phyloP scores from a whole-genome alignment of 1,140 invertebrate species.

The Galleria mellonella region DNA sequence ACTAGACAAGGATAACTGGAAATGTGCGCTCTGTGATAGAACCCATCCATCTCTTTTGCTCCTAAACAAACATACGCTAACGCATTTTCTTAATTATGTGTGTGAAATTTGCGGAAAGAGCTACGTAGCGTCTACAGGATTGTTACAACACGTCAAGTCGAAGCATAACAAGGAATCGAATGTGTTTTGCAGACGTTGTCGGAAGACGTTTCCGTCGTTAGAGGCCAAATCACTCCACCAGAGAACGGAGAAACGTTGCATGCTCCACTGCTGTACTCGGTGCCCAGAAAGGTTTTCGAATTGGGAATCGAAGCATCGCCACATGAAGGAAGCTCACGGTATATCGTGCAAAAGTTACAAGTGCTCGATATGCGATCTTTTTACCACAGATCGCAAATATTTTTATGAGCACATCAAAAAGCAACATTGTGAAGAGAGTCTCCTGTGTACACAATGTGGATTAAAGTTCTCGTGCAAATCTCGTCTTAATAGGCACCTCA shows the following conservation, averaged over 20 bases:
- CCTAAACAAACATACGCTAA: slow-evolving; percentile 10
- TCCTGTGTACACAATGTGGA: slow-evolving; percentile 13
- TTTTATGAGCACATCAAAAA: slow-evolving; percentile 14
- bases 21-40: slow-evolving; percentile 10
- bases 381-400: slow-evolving; percentile 4
- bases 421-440: slow-evolving; percentile 9
- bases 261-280: slow-evolving; percentile 4
- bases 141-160: slow-evolving; percentile 5
- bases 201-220: slow-evolving; percentile 1
- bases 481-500: slow-evolving; percentile 3
- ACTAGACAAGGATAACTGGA: slow-evolving; percentile 7
- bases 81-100: slow-evolving; percentile 10
- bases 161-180: slow-evolving; percentile 1
- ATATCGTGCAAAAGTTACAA: slow-evolving; percentile 4
- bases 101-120: slow-evolving; percentile 17
- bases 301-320: slow-evolving; percentile 8
- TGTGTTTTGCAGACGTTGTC: slow-evolving; percentile 8
- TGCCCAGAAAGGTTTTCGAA: slow-evolving; percentile 10
- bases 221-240: slow-evolving; percentile 11
- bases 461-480: slow-evolving; percentile 8
- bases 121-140: slow-evolving; percentile 4
- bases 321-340: slow-evolving; percentile 11
- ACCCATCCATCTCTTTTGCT: slow-evolving; percentile 5
- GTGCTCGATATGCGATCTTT: slow-evolving; percentile 10
- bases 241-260: slow-evolving; percentile 6